phyloP scores from a whole-genome alignment of 2,113 vertebrate species.

The Ptilorrhoa leucosticta region DNA sequence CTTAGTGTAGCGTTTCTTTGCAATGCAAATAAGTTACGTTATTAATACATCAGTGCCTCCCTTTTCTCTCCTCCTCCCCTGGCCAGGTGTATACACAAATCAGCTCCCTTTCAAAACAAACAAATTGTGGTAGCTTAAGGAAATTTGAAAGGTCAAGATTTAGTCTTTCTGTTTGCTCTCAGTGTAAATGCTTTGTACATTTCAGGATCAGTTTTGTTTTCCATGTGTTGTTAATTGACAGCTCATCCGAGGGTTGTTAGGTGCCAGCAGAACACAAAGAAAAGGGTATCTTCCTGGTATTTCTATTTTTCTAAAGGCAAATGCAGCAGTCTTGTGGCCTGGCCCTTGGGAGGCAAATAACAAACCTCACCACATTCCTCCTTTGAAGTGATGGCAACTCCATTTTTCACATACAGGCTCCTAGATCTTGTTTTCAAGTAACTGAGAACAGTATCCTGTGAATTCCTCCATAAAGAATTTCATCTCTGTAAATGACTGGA shows the following conservation, averaged over 20 bases:
- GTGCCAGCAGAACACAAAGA: neutral
- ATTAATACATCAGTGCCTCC: neutral
- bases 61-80: neutral
- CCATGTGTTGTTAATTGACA: neutral
- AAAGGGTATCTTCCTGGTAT: neutral
- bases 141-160: neutral
- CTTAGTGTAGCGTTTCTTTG: neutral
- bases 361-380: neutral
- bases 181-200: neutral
- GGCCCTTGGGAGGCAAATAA: neutral
- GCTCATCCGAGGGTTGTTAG: neutral
- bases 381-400: neutral
- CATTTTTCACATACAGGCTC: accelerated
- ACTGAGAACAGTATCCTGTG: neutral
- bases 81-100: neutral
- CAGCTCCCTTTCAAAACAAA: neutral
- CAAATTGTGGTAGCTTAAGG: neutral
- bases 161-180: neutral
- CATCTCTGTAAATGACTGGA: neutral
- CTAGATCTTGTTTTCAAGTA: neutral
- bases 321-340: neutral
- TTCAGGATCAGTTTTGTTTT: neutral
- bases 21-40: neutral
- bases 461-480: neutral
- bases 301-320: neutral